A percentile compares a stretch with the other conserved stretches of the same genome.
phyloP scores from a whole-genome alignment of 2,113 vertebrate species.

The Leucopternis melanops region DNA sequence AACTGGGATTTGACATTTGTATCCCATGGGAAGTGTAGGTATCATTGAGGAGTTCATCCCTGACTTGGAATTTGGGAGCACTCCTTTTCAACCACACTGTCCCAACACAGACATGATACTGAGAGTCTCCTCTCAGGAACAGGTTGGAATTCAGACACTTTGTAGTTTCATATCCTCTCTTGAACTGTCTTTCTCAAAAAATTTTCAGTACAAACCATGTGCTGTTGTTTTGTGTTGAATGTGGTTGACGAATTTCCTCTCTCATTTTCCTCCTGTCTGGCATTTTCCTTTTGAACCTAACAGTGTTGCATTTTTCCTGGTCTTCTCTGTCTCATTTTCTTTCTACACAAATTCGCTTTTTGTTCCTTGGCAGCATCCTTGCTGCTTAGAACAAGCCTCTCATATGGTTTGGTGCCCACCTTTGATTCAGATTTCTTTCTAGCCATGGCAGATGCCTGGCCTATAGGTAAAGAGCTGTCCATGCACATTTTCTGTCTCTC shows the following conservation, averaged over 20 bases:
- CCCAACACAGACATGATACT: neutral
- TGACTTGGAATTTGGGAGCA: neutral
- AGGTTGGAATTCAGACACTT: neutral
- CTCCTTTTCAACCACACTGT: neutral
- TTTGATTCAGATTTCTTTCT: neutral
- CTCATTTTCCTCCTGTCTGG: neutral
- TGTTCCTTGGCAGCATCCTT: neutral
- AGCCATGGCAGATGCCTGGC: neutral
- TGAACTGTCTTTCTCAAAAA: neutral
- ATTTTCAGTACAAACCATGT: neutral
- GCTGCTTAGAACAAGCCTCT: neutral
- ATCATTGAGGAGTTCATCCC: neutral
- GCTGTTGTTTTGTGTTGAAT: neutral
- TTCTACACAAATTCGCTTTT: neutral
- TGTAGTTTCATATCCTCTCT: neutral
- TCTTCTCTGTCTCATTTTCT: neutral
- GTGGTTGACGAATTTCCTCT: neutral
- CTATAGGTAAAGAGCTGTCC: neutral
- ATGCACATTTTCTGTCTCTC: neutral
- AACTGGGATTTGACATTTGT: neutral
- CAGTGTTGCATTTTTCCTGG: neutral
- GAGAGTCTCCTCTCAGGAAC: neutral
- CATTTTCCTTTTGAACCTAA: neutral
- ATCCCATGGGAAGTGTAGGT: neutral
- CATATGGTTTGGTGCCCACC: neutral